Evolutionary conservation across 2,113 vertebrate genomes (phyloP), one percentile per base, ranked within the genome.

Genomic region (Epinephelus cyanopodus): DNA sequence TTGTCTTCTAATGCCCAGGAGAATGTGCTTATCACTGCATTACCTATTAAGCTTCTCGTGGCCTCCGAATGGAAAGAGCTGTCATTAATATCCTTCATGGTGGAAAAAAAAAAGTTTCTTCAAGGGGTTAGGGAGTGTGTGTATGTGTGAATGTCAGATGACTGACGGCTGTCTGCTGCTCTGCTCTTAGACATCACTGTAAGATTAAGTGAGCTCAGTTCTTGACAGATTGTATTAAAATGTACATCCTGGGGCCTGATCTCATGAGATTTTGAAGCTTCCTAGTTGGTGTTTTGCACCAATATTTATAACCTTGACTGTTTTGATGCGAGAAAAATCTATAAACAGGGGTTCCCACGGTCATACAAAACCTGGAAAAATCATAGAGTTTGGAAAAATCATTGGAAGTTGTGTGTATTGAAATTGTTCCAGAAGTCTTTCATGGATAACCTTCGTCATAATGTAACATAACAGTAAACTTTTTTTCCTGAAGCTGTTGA

Each of bases 21-120:
- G 83, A 84, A 90, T 76, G 78, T 77, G 81, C 87, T 92, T 93
- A 90, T 93, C 77, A 87, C 83, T 87, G 88, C 87, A 74, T 87
- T 84, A 91, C 82, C 80, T 87, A 76, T 89, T 87, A 89, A 84
- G 74, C 83, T 66, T 72, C 69, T 79, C 52, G 7, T 77, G 83
- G 73, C 82, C 82, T 71, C 84, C 66, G 74, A 82, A 87, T 67
- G 65, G 62, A 83, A 83, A 79, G 71, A 61, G 66, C 85, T 87
- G 88, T 81, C 89, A 89, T 93, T 92, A 87, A 92, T 92, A 94
- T 76, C 84, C 71, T 64, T 91, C 87, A 80, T 2, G 37, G 27
- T 79, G 23, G 50, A 37, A 56, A 83, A 73, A 75, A 83, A 17
- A 7, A 66, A 15, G 21, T 50, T 81, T 88, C 75, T 67, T 48